Percentiles rank a stretch among this genome's conserved stretches.
Evolutionary conservation across 1,140 invertebrate species (phyloP).

Genomic region (Zeugodacus cucurbitae): DNA sequence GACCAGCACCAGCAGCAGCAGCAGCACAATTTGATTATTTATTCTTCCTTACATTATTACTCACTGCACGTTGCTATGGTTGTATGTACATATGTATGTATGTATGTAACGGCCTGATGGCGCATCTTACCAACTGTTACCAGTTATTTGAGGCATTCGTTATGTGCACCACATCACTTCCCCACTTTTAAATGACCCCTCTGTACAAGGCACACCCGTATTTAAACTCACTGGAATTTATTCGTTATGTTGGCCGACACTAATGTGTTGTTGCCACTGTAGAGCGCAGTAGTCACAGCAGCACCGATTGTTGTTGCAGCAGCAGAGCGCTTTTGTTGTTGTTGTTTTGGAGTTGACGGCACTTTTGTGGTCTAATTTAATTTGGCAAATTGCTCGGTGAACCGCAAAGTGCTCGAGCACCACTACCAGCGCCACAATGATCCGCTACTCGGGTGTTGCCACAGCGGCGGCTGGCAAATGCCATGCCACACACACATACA

Average conservation of each 20-base stretch:
- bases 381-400: slow-evolving; percentile 50
- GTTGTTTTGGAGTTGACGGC: slow-evolving; percentile 52
- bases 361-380: slow-evolving; percentile 63
- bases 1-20: not conserved
- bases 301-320: not conserved
- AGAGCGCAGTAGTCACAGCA: not conserved
- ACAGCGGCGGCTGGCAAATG: not conserved
- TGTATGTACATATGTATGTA: not conserved
- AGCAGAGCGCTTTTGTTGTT: not conserved
- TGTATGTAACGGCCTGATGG: not conserved
- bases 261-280: not conserved
- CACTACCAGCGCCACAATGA: not conserved
- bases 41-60: not conserved
- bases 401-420: slow-evolving; percentile 21
- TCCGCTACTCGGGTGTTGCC: not conserved
- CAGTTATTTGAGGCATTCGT: not conserved
- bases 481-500: not conserved
- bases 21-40: not conserved
- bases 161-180: not conserved
- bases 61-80: not conserved
- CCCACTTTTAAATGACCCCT: not conserved
- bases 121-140: not conserved
- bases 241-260: not conserved
- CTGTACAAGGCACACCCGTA: too few relatives aligned
- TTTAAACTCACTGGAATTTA: not conserved